phyloP scores from a whole-genome alignment of 1,140 invertebrate genomes.

The Pseudomyrmex concolor region DNA sequence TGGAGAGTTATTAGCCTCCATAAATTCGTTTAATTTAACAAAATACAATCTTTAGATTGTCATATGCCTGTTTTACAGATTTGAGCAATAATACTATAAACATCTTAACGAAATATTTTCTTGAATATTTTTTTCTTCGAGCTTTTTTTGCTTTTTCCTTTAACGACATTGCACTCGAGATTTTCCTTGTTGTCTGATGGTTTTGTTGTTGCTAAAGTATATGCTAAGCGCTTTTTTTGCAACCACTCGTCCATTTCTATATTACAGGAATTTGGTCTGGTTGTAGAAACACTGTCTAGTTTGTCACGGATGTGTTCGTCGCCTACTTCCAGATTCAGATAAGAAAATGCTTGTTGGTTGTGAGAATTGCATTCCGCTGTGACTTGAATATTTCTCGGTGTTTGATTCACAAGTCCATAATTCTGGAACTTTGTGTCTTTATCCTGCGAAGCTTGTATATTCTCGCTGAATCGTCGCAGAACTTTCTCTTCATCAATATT shows the following conservation, averaged over 20 bases:
- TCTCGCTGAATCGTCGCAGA: conserved; percentile 78
- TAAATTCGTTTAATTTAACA: neutral
- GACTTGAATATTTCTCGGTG: neutral
- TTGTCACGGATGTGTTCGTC: conserved; percentile 38
- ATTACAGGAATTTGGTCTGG: conserved; percentile 80
- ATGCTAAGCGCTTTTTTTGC: conserved; percentile 79
- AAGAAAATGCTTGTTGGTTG: conserved; percentile 68
- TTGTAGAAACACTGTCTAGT: conserved; percentile 64
- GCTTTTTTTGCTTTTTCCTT: conserved; percentile 59
- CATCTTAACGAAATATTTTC: conserved; percentile 77
- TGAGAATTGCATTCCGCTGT: conserved; percentile 46
- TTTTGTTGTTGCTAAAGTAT: conserved; percentile 76
- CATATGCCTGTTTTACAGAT: neutral
- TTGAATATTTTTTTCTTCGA: conserved; percentile 70
- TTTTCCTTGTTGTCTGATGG: conserved; percentile 75
- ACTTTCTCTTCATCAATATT: conserved; percentile 74
- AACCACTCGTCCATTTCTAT: conserved; percentile 81
- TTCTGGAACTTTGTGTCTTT: conserved; percentile 79
- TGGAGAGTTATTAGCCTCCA: too few relatives aligned
- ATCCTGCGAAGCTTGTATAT: conserved; percentile 77
- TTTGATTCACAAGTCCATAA: conserved; percentile 80
- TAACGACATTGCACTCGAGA: conserved; percentile 46
- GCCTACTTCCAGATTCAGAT: conserved; percentile 72
- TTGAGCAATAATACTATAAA: neutral
- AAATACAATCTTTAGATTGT: neutral